Percentiles rank a stretch among this genome's conserved stretches.
phyloP scores from a whole-genome alignment of 1,140 invertebrate genomes.

The Babylonia areolata region DNA sequence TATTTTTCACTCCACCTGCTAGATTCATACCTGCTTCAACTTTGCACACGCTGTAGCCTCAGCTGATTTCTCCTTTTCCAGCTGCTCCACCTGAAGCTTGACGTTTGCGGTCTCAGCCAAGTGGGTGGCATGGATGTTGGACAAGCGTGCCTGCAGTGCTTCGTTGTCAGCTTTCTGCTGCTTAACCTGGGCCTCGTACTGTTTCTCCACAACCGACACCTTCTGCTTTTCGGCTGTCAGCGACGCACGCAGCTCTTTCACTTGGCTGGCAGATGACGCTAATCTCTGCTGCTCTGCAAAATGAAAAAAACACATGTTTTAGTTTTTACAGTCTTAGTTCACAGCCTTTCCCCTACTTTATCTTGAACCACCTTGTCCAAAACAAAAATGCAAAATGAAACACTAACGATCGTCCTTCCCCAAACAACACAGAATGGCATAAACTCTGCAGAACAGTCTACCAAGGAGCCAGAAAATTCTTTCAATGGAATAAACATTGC shows the following conservation, averaged over 20 bases:
- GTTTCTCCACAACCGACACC: constrained; percentile 78
- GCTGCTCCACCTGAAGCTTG: constrained; percentile 54
- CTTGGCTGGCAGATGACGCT: constrained; percentile 61
- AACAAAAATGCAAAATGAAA: too few species aligned
- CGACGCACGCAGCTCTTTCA: constrained; percentile 87
- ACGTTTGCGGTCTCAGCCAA: constrained; percentile 73
- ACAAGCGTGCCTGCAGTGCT: constrained; percentile 80
- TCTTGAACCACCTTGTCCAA: too few species aligned
- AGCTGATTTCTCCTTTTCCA: constrained; percentile 53
- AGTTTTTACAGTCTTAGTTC: too few species aligned
- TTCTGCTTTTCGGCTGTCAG: constrained; percentile 82
- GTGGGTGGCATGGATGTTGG: constrained; percentile 80
- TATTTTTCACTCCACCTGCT: too few species aligned
- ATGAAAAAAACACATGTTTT: too few species aligned
- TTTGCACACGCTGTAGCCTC: constrained; percentile 54
- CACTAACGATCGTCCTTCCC: too few species aligned
- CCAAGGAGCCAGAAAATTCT: too few species aligned
- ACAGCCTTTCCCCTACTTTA: too few species aligned
- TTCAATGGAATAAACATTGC: too few species aligned
- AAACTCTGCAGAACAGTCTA: too few species aligned
- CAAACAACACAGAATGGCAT: too few species aligned
- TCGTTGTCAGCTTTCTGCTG: constrained; percentile 78
- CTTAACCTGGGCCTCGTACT: constrained; percentile 79
- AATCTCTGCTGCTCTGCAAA: constrained; percentile 65
- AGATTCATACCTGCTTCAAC: constrained; percentile 64